phyloP scores from a whole-genome alignment of 1,140 invertebrate genomes.

The Agrypnia vestita region DNA sequence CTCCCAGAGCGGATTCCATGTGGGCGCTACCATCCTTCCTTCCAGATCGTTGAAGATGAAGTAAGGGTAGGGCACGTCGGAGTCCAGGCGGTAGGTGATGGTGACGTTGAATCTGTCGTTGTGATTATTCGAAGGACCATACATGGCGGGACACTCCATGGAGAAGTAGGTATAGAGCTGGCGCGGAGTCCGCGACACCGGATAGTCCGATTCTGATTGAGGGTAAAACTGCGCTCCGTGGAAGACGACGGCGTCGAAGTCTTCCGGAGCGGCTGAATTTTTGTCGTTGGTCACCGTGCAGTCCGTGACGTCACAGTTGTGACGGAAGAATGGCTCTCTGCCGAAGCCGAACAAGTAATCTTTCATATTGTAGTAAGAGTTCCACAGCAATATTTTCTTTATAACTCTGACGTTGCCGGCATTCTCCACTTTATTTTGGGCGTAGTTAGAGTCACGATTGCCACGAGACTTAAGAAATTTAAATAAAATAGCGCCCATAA shows the following conservation, averaged over 20 bases:
- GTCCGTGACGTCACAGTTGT: constrained; percentile 22
- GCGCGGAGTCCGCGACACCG: constrained; percentile 50
- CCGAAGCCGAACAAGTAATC: constrained; percentile 33
- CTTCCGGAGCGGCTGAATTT: constrained; percentile 49
- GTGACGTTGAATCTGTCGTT: constrained; percentile 73
- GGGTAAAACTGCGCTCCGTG: constrained; percentile 63
- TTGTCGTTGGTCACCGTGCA: constrained; percentile 42
- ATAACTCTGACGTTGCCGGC: neutral
- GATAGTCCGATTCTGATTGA: constrained; percentile 55
- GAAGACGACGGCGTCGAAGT: constrained; percentile 67
- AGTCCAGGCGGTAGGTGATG: constrained; percentile 76
- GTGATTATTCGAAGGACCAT: constrained; percentile 62
- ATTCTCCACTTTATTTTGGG: too few relatives aligned
- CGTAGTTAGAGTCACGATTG: too few relatives aligned
- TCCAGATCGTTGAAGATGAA: constrained; percentile 66
- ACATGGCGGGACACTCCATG: constrained; percentile 62
- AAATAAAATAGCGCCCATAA: too few relatives aligned
- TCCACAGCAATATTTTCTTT: constrained; percentile 46
- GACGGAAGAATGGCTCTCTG: neutral
- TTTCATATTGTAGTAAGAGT: constrained; percentile 35
- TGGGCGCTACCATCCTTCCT: constrained; percentile 60
- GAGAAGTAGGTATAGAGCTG: constrained; percentile 52
- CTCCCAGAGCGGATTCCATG: constrained; percentile 4
- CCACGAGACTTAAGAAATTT: too few relatives aligned
- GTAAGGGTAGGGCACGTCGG: constrained; percentile 77